Percentiles rank a stretch among this genome's conserved stretches.
Evolutionary conservation across 2,888 invertebrate genomes (phyloP).

Genomic region (Tupiocoris notatus): DNA sequence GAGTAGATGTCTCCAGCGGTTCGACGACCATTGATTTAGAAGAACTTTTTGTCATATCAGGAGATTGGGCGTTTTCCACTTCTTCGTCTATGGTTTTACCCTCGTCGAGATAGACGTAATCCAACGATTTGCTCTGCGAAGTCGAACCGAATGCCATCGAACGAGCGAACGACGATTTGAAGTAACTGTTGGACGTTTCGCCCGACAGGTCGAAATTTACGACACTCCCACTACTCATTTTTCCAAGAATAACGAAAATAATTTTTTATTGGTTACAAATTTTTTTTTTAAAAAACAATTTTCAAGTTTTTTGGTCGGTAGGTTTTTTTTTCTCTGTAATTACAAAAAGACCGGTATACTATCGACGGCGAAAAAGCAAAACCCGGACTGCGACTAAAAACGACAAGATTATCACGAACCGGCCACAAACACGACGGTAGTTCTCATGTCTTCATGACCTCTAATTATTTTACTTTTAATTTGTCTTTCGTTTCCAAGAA

Average conservation of each 20-base stretch:
- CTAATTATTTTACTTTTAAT: no score
- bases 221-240: constrained; percentile 40
- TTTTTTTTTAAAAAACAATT: no score
- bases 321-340: no score
- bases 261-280: no score
- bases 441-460: no score
- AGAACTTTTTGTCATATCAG: constrained; percentile 4
- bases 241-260: no score
- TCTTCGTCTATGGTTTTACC: constrained; percentile 46
- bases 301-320: no score
- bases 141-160: constrained; percentile 49
- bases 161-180: constrained; percentile 50
- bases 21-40: not conserved
- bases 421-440: no score
- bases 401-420: no score
- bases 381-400: not conserved
- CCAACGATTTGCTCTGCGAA: constrained; percentile 48
- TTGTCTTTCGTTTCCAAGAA: no score
- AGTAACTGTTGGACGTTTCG: constrained; percentile 46
- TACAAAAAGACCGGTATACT: not conserved
- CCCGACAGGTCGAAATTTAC: constrained; percentile 48
- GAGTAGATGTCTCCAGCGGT: constrained; percentile 16
- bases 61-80: constrained; percentile 13
- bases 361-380: not conserved
- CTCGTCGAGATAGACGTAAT: constrained; percentile 48